These are phyloP conservation scores for Acanthococcus lagerstroemiae DNA, from an alignment of 2,888 invertebrate genomes.

Conservation along the genomic window DNA sequence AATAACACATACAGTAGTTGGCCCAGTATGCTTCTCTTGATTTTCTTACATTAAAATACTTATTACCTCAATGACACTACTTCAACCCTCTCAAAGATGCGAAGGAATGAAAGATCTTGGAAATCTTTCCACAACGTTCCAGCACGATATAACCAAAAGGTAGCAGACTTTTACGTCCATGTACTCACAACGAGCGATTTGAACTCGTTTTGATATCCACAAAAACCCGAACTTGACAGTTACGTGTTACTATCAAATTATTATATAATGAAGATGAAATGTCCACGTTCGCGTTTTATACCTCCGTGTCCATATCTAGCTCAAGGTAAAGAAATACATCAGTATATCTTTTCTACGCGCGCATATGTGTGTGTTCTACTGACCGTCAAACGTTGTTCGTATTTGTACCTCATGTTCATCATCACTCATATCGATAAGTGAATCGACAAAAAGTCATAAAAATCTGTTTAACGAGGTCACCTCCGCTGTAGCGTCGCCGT, in stretches of 20 bases:
- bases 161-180: no score
- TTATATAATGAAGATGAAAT: conserved; percentile 8
- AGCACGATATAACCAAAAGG: no score
- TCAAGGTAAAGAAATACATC: not conserved
- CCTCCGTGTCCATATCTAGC: conserved; percentile 3
- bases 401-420: not conserved
- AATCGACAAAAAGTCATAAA: not conserved
- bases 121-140: no score
- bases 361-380: not conserved
- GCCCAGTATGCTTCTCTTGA: no score
- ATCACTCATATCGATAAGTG: not conserved
- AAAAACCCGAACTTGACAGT: not conserved
- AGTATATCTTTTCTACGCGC: not conserved
- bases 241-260: conserved; percentile 2
- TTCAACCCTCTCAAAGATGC: no score
- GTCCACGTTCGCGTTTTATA: not conserved
- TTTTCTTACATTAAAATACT: no score
- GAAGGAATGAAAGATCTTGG: no score
- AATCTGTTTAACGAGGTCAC: not conserved
- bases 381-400: not conserved
- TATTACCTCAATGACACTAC: no score
- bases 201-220: no score
- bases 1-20: no score
- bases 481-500: not conserved
- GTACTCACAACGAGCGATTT: no score